Evolutionary conservation across 1,140 invertebrate species (phyloP).

Genomic region (Akabosia matsudoensis): DNA sequence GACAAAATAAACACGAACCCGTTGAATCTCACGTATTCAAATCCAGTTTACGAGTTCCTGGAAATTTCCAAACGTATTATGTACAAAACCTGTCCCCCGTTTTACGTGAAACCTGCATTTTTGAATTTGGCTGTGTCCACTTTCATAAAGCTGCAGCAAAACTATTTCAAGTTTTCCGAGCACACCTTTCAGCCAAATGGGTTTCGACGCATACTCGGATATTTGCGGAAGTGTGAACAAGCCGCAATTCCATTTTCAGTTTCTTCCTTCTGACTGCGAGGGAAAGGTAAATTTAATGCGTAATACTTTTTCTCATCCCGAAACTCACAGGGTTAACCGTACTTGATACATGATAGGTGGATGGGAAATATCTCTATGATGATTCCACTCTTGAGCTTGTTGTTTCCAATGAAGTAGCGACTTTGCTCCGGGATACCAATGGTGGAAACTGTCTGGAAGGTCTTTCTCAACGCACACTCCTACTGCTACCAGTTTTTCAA

Average conservation of each 20-base stretch:
- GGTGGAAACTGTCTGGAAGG: constrained; percentile 36
- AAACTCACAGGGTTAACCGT: not conserved
- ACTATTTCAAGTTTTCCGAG: constrained; percentile 18
- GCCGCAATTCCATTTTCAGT: not conserved
- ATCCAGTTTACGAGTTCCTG: constrained; percentile 14
- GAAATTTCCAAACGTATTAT: constrained; percentile 24
- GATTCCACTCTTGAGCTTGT: not conserved
- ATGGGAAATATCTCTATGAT: not conserved
- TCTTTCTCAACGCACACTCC: constrained; percentile 32
- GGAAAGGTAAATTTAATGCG: not conserved
- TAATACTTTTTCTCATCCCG: not conserved
- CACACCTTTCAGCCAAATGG: not conserved
- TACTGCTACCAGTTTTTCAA: constrained; percentile 29
- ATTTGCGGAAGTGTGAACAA: not conserved
- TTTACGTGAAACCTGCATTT: constrained; percentile 24
- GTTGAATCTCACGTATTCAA: not conserved
- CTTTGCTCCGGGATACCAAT: constrained; percentile 12
- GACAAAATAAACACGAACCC: not conserved
- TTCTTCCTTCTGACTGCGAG: not conserved
- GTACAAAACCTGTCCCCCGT: constrained; percentile 26
- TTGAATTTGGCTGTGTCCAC: constrained; percentile 20
- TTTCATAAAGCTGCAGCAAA: constrained; percentile 25
- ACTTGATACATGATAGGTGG: not conserved
- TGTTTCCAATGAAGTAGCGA: not conserved
- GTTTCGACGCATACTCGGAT: not conserved